Conservation (phyloP, 1,140 invertebrate species). For the Yoshiicerus persimilis region DNA sequence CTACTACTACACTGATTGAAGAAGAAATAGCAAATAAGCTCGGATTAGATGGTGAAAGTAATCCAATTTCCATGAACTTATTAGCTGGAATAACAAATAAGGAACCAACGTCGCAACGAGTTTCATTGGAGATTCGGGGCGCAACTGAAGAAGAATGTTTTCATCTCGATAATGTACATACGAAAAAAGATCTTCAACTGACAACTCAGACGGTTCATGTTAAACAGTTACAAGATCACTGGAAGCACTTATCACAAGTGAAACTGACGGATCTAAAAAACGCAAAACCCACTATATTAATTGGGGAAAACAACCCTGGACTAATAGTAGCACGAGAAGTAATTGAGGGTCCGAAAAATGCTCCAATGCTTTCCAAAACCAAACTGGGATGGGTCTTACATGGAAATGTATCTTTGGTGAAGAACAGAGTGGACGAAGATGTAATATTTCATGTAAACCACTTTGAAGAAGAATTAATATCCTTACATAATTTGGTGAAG, state of each 20-base stretch:
- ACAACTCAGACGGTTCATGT: not conserved
- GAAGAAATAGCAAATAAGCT: not conserved
- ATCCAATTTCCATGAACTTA: not conserved
- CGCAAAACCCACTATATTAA: not conserved
- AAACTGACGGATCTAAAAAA: not conserved
- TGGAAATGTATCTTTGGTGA: not conserved
- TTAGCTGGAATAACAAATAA: not conserved
- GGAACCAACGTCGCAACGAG: not conserved
- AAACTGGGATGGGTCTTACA: not conserved
- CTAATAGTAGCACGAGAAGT: not conserved
- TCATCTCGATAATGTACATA: not conserved
- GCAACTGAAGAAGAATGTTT: not conserved
- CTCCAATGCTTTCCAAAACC: not conserved
- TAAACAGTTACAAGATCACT: not conserved
- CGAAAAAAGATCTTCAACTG: not conserved
- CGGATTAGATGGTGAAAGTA: not conserved
- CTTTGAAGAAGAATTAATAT: not conserved
- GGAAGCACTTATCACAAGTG: not conserved
- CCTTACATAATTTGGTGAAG: conserved; percentile 1
- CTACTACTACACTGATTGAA: not conserved
- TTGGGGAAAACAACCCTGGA: not conserved
- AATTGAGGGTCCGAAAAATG: not conserved
- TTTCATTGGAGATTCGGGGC: not conserved
- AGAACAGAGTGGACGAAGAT: not conserved
- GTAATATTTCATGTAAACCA: not conserved